Base-by-base conservation (phyloP, 1,140 invertebrate genomes). In the Diorhabda carinulata region DNA sequence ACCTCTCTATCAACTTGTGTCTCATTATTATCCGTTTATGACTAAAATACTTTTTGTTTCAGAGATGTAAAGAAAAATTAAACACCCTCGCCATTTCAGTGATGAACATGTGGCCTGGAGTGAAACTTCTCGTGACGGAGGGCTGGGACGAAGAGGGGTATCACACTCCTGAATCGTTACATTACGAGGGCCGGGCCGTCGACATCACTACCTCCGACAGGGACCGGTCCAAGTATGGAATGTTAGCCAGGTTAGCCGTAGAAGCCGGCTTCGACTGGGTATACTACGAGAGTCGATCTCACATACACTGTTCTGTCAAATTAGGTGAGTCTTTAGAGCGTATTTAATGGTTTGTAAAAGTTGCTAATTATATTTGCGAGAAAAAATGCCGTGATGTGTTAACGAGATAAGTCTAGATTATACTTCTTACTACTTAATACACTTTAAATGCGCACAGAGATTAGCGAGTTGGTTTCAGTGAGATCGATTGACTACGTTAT, bases 261-360 rank as follows among this genome's bases (percentile, higher is more conserved):
- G 94, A 98, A 82, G 95, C 96, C 7, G 96, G 96, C 74, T 98
- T 98, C 87, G 96, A 98, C 85, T 98, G 96, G 96, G 97, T 99
- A 40, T 97, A 94, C 83, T 98, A 98, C 81, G 95, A 98, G 82
- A 93, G 92, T 77, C 87, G 94, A 70, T 90, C 92, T 9, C 94
- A 98, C 79, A 97, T 99, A 78, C 97, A 99, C 82, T 97, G 95
- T 82, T 98, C 96, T 44, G 96, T 98, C 61, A 97, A 96, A 85
- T 96, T 96, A 88, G 96, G 97, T 99, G 86, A 88, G 85, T 84
- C 57, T 62, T 2, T 61, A 43, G 60, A 25, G 42, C 25, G 25
- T 25, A 25, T 25, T 25, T 25, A 25, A 25, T 25, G 25, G 25
- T 25, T 25, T 25, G 25, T 25, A 25, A 25, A 25, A 25, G 25